These are phyloP conservation scores for Halyomorpha halys DNA, from an alignment of 1,140 invertebrate genomes.

Conservation along the genomic window DNA sequence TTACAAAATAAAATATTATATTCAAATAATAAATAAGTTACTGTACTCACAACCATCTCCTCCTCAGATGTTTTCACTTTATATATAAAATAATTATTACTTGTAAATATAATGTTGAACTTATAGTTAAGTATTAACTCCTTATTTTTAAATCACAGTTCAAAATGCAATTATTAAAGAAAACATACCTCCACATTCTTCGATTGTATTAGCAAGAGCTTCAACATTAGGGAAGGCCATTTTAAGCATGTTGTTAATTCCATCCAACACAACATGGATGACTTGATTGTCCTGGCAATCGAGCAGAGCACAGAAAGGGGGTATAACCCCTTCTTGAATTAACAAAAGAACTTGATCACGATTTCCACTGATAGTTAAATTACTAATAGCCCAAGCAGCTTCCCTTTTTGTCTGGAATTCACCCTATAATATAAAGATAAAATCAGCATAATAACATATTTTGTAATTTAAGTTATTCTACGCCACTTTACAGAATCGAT, in stretches of 20 bases:
- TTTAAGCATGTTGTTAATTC: slow-evolving; percentile 84
- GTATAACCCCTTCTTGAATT: slow-evolving; percentile 79
- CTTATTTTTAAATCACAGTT: too few relatives aligned
- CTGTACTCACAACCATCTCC: too few relatives aligned
- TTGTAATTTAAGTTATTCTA: too few relatives aligned
- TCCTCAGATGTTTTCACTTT: too few relatives aligned
- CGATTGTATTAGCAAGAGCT: slow-evolving; percentile 72
- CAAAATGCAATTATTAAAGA: too few relatives aligned
- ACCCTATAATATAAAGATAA: slow-evolving; percentile 44
- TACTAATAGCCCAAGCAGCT: slow-evolving; percentile 97
- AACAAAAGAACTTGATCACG: slow-evolving; percentile 78
- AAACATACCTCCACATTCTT: slow-evolving; percentile 68
- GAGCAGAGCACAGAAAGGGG: slow-evolving; percentile 80
- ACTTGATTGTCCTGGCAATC: slow-evolving; percentile 84
- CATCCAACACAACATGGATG: slow-evolving; percentile 83
- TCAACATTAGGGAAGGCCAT: slow-evolving; percentile 57
- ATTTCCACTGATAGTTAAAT: slow-evolving; percentile 93
- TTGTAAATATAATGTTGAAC: too few relatives aligned
- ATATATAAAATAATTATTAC: too few relatives aligned
- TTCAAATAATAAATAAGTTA: too few relatives aligned
- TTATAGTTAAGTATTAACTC: too few relatives aligned
- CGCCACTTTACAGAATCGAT: too few relatives aligned
- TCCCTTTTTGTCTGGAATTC: slow-evolving; percentile 99
- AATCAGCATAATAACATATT: too few relatives aligned
- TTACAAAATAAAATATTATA: too few relatives aligned